Percentiles rank a stretch among this genome's conserved stretches.
These are phyloP conservation scores for Clistopyga incitator DNA, from an alignment of 2,888 invertebrate species.

Conservation along the genomic window DNA sequence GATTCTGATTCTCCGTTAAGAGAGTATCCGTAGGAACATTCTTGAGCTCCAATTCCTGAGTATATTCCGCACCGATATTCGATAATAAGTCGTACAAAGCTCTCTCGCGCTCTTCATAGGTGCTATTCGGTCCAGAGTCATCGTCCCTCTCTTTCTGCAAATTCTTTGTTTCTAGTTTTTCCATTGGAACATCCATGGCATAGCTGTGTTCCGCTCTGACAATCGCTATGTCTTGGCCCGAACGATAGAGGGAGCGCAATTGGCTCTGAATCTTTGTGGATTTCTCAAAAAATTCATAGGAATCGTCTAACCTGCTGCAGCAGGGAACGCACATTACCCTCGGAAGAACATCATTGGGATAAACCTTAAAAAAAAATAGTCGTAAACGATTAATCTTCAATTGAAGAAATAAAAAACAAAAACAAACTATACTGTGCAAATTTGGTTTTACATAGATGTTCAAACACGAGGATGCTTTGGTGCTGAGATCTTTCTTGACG, in stretches of 20 bases:
- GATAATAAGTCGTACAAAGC: background rate
- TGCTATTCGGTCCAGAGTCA: background rate
- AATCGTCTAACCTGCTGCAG: slow-evolving; percentile 74
- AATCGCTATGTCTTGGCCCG: slow-evolving; percentile 37
- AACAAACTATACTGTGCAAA: background rate
- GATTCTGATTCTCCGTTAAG: slow-evolving; percentile 26
- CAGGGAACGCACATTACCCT: slow-evolving; percentile 76
- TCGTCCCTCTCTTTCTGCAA: slow-evolving; percentile 27
- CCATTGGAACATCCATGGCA: slow-evolving; percentile 39
- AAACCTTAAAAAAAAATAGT: slow-evolving; percentile 72
- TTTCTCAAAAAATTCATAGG: slow-evolving; percentile 75
- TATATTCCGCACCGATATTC: slow-evolving; percentile 7
- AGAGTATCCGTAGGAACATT: background rate
- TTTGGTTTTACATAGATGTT: slow-evolving; percentile 75
- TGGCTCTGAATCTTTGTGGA: slow-evolving; percentile 75
- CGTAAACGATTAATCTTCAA: background rate
- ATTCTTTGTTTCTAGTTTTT: slow-evolving; percentile 24
- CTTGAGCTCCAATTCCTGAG: slow-evolving; percentile 21
- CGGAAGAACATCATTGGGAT: slow-evolving; percentile 75
- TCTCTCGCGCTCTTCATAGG: slow-evolving; percentile 4
- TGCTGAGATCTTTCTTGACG: slow-evolving; percentile 70
- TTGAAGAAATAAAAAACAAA: background rate
- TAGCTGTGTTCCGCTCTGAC: slow-evolving; percentile 46
- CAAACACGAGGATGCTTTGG: slow-evolving; percentile 77
- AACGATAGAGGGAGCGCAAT: slow-evolving; percentile 73